Evolutionary conservation across 2,797 vertebrate species (phyloP).

Genomic region (Girardinus metallicus): DNA sequence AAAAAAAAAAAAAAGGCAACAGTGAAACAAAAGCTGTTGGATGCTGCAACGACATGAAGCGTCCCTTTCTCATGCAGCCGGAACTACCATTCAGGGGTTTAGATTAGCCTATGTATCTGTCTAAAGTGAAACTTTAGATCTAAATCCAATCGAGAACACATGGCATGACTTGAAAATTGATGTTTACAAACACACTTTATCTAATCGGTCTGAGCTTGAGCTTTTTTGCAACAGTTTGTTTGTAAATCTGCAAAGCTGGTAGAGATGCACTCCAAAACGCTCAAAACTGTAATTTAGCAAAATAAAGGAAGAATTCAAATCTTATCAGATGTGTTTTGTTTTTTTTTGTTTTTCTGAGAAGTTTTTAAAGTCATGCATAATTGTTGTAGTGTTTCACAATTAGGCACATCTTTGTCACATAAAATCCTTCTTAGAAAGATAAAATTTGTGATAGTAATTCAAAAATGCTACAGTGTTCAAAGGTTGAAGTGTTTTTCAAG

Average conservation of each 20-base stretch:
- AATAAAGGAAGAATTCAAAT: neutral
- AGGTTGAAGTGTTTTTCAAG: constrained; percentile 8
- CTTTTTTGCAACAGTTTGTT: neutral
- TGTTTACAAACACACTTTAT: neutral
- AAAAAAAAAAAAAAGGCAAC: neutral
- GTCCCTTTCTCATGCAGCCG: neutral
- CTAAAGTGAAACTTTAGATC: neutral
- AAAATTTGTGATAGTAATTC: neutral
- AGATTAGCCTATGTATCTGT: neutral
- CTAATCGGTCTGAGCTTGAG: neutral
- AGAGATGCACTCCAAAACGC: neutral
- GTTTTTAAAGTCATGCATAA: neutral
- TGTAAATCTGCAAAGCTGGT: neutral
- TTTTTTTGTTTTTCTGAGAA: neutral
- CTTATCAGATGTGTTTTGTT: neutral
- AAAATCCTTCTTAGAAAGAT: neutral
- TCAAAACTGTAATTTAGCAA: neutral
- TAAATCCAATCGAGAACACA: neutral
- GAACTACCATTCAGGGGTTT: neutral
- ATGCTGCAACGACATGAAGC: neutral
- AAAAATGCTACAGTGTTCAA: neutral
- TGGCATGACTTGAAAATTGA: neutral
- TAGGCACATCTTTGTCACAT: neutral
- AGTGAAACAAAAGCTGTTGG: neutral
- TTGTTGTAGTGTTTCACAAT: neutral